Percentiles rank a stretch among this genome's conserved stretches.
Evolutionary conservation across 2,888 invertebrate species (phyloP).

Genomic region (Argyresthia albistria): DNA sequence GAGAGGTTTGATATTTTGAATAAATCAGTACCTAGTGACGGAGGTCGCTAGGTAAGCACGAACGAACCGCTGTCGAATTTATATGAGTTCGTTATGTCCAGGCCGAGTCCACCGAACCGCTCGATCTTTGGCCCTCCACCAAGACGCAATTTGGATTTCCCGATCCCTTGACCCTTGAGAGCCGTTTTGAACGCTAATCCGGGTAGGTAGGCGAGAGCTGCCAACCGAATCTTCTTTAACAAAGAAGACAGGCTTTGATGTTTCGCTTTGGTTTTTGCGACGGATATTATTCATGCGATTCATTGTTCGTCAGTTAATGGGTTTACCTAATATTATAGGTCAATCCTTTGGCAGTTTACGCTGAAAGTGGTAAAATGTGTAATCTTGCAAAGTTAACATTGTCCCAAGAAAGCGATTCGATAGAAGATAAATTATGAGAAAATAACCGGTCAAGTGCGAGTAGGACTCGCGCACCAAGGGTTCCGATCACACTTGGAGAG

Average conservation of each 20-base stretch:
- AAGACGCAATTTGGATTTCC: conserved; percentile 28
- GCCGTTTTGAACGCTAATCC: conserved; percentile 21
- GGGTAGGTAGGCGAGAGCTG: background rate
- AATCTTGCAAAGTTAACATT: too few relatives aligned
- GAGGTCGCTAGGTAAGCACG: conserved; percentile 31
- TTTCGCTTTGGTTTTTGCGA: background rate
- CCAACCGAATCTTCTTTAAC: background rate
- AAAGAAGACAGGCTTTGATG: background rate
- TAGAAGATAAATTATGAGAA: too few relatives aligned
- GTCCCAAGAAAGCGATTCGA: too few relatives aligned
- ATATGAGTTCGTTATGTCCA: conserved; percentile 38
- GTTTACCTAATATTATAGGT: background rate
- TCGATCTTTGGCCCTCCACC: conserved; percentile 1
- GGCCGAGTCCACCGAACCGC: background rate
- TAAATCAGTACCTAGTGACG: conserved; percentile 34
- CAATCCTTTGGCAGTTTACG: background rate
- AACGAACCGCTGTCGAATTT: conserved; percentile 37
- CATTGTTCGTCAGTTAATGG: too few relatives aligned
- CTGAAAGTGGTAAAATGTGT: too few relatives aligned
- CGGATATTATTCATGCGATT: background rate
- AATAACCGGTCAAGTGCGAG: too few relatives aligned
- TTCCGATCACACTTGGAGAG: too few relatives aligned
- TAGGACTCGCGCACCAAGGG: too few relatives aligned
- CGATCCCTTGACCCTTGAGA: conserved; percentile 24
- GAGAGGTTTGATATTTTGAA: conserved; percentile 33